Percentiles rank a stretch among this genome's conserved stretches.
Evolutionary conservation across 1,140 invertebrate genomes (phyloP).

Genomic region (Trachelipus rathkii): DNA sequence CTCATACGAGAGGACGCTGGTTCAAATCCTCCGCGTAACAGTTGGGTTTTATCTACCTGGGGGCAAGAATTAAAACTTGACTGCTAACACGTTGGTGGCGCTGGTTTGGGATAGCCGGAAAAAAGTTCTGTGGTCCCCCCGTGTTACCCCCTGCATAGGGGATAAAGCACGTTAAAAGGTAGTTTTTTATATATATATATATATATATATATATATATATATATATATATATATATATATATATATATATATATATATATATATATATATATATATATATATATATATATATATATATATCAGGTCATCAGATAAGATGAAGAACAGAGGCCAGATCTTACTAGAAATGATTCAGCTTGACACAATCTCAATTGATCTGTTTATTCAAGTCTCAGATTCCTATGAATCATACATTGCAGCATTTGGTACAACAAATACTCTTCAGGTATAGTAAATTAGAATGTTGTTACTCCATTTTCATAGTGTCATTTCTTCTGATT

Average conservation of each 20-base stretch:
- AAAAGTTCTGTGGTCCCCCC: no score
- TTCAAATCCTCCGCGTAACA: no score
- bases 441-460: conserved; percentile 6
- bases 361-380: conserved; percentile 18
- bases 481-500: no score
- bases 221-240: neutral
- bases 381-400: conserved; percentile 14
- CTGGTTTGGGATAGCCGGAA: no score
- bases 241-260: neutral
- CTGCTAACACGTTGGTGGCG: no score
- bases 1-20: no score
- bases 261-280: neutral
- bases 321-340: conserved; percentile 21
- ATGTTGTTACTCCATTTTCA: no score
- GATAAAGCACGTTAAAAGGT: no score
- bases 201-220: neutral
- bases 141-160: no score
- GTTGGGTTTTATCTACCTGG: no score
- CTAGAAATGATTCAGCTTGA: conserved; percentile 27
- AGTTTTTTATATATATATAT: no score
- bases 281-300: neutral
- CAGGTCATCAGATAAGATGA: neutral
- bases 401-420: conserved; percentile 27
- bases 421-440: conserved; percentile 23
- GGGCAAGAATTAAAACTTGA: no score